Conservation (phyloP, 2,888 invertebrate species). For the Eristalis pertinax region DNA sequence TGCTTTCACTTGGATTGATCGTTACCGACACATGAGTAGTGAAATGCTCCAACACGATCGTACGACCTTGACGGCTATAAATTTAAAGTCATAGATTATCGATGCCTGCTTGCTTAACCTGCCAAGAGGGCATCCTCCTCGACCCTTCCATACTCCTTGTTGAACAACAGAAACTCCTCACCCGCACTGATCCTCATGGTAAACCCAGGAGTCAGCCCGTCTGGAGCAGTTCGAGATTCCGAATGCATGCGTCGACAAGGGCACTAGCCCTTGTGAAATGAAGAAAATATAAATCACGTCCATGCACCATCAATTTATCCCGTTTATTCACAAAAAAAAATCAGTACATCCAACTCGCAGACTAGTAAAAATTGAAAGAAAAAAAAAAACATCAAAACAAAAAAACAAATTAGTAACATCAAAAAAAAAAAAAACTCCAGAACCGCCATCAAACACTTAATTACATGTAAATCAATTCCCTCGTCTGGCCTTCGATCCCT, state of each 20-base stretch:
- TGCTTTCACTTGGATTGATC: too few relatives aligned
- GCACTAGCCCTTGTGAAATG: not conserved
- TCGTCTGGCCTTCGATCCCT: conserved; percentile 46
- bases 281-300: not conserved
- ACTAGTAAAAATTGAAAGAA: not conserved
- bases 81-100: too few relatives aligned
- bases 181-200: not conserved
- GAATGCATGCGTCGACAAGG: not conserved
- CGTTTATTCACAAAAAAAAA: not conserved
- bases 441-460: conserved; percentile 37
- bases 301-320: not conserved
- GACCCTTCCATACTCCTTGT: too few relatives aligned
- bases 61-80: too few relatives aligned
- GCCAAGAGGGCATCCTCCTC: too few relatives aligned
- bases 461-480: conserved; percentile 48
- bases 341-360: not conserved
- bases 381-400: conserved; percentile 4
- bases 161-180: too few relatives aligned
- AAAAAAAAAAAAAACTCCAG: not conserved
- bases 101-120: too few relatives aligned
- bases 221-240: not conserved
- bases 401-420: conserved; percentile 29
- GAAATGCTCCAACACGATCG: too few relatives aligned
- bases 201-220: not conserved
- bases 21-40: too few relatives aligned